phyloP scores from a whole-genome alignment of 2,113 vertebrate genomes.

The Diglossa brunneiventris region DNA sequence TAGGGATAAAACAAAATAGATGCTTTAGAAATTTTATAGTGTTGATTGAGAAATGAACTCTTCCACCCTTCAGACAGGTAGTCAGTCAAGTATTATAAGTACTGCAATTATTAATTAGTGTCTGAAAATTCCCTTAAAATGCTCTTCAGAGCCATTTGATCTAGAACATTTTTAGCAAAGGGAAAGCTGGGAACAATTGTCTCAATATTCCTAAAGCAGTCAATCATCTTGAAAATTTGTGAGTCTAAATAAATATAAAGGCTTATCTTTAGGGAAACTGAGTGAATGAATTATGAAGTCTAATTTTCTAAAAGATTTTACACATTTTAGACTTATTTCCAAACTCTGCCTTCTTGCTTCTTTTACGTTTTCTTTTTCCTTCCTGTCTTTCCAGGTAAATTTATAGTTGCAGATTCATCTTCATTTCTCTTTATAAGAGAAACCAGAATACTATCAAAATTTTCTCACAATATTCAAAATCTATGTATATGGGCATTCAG shows the following conservation, averaged over 20 bases:
- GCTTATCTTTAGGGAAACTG: neutral
- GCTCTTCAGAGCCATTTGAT: neutral
- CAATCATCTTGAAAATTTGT: neutral
- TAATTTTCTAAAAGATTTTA: neutral
- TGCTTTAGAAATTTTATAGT: neutral
- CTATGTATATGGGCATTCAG: neutral
- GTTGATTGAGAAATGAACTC: neutral
- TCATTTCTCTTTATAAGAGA: neutral
- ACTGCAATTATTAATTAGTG: neutral
- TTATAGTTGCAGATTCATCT: neutral
- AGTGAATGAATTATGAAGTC: neutral
- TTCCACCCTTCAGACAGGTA: neutral
- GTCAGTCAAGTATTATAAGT: neutral
- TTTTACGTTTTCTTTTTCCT: neutral
- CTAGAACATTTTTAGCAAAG: neutral
- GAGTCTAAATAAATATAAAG: neutral
- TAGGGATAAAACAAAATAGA: neutral
- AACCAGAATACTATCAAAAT: neutral
- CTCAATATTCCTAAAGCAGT: neutral
- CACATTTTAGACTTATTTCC: neutral
- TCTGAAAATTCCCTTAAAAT: neutral
- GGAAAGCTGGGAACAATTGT: neutral
- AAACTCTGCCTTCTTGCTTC: neutral
- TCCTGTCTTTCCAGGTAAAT: neutral
- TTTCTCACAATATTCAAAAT: neutral